phyloP scores from a whole-genome alignment of 2,113 vertebrate genomes.

The Ornithorhynchus anatinus region DNA sequence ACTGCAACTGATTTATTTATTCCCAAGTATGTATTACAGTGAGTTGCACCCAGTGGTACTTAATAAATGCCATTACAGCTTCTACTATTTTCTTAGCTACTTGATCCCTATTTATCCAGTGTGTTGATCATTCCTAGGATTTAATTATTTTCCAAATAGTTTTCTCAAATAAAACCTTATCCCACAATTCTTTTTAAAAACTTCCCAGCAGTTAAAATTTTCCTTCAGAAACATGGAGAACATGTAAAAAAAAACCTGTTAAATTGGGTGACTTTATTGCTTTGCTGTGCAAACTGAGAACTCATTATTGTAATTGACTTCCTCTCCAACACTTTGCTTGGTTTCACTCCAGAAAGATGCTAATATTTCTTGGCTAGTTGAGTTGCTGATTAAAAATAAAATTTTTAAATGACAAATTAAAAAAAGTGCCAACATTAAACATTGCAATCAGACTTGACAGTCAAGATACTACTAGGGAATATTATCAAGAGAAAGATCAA shows the following conservation, averaged over 20 bases:
- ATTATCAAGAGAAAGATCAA: not conserved
- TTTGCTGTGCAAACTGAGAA: not conserved
- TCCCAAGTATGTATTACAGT: too few species aligned
- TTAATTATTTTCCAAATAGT: too few species aligned
- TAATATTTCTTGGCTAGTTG: not conserved
- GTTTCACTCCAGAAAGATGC: not conserved
- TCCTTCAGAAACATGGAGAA: too few species aligned
- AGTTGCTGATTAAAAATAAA: not conserved
- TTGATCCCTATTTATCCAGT: too few species aligned
- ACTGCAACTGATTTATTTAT: too few species aligned
- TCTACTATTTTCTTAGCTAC: too few species aligned
- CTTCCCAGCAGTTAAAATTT: too few species aligned
- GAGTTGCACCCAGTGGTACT: too few species aligned
- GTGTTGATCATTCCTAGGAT: too few species aligned
- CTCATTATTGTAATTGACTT: not conserved
- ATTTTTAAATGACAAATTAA: constrained; percentile 24
- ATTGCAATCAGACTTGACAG: not conserved
- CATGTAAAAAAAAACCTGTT: not conserved
- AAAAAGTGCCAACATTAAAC: constrained; percentile 19
- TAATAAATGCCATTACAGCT: too few species aligned
- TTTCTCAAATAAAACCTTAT: constrained; percentile 3
- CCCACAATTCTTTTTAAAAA: not conserved
- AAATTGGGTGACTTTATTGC: not conserved
- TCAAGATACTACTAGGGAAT: constrained; percentile 2
- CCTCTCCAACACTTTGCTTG: not conserved